Evolutionary conservation across 1,140 invertebrate species (phyloP).

Genomic region (Heliothis virescens): DNA sequence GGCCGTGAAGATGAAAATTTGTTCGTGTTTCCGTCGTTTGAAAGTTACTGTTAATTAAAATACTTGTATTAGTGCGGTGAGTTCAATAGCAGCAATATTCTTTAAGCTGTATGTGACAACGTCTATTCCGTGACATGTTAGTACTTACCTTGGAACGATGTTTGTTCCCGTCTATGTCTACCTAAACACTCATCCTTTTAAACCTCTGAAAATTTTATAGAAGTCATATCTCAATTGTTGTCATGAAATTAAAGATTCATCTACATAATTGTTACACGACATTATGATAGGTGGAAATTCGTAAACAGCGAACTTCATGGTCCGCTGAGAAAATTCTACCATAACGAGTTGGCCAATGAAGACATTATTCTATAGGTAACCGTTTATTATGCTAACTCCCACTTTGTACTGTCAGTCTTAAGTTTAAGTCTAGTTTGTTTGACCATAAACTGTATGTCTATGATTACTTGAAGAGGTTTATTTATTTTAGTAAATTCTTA

Average conservation of each 20-base stretch:
- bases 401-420: constrained; percentile 34
- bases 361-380: constrained; percentile 29
- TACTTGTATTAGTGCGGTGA: neutral
- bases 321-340: neutral
- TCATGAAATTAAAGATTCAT: neutral
- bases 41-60: neutral
- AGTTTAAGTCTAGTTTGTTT: constrained; percentile 18
- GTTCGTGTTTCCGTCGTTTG: neutral
- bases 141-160: no score
- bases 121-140: no score
- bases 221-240: neutral
- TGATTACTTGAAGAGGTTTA: neutral
- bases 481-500: no score
- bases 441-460: neutral
- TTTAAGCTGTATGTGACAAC: neutral
- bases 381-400: constrained; percentile 31
- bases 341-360: constrained; percentile 29
- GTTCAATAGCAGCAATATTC: neutral
- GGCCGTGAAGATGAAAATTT: constrained; percentile 14
- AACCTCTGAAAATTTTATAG: neutral
- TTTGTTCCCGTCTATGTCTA: no score
- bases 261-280: neutral
- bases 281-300: constrained; percentile 4
- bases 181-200: no score
- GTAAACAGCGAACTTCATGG: constrained; percentile 16